phyloP scores from a whole-genome alignment of 2,113 vertebrate species.

The Lycaon pictus region DNA sequence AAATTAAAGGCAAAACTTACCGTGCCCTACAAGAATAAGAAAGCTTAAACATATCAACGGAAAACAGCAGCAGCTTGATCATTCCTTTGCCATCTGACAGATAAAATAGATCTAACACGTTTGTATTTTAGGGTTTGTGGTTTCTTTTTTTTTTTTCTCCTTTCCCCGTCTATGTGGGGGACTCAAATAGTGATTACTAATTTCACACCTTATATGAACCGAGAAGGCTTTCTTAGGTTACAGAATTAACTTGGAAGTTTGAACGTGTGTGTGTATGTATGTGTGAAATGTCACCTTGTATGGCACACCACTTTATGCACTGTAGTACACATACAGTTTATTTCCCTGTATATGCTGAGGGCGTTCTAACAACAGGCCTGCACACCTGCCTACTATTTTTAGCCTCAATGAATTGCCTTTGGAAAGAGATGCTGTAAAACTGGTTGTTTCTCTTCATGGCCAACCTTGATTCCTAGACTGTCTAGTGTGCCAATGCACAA shows the following conservation, averaged over 20 bases:
- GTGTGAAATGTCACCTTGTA: background rate
- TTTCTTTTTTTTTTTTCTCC: background rate
- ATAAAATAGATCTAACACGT: conserved; percentile 75
- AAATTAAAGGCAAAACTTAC: conserved; percentile 88
- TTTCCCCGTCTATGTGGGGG: background rate
- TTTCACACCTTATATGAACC: conserved; percentile 59
- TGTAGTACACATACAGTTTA: background rate
- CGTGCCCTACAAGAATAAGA: conserved; percentile 78
- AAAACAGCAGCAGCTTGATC: conserved; percentile 64
- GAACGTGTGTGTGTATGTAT: background rate
- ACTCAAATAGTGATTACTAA: conserved; percentile 57
- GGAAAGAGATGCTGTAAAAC: background rate
- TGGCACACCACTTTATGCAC: background rate
- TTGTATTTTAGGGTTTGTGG: conserved; percentile 43
- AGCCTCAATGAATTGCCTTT: background rate
- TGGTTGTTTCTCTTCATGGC: background rate
- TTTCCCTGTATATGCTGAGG: background rate
- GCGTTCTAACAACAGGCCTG: background rate
- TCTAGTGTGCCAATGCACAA: background rate
- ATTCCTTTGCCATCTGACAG: conserved; percentile 73
- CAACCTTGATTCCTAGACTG: background rate
- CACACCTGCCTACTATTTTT: background rate
- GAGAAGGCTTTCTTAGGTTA: conserved; percentile 38
- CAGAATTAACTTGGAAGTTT: conserved; percentile 66
- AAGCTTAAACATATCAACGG: conserved; percentile 77